Base-by-base conservation (phyloP, 2,888 invertebrate genomes). In the Cheilosia scutellata region DNA sequence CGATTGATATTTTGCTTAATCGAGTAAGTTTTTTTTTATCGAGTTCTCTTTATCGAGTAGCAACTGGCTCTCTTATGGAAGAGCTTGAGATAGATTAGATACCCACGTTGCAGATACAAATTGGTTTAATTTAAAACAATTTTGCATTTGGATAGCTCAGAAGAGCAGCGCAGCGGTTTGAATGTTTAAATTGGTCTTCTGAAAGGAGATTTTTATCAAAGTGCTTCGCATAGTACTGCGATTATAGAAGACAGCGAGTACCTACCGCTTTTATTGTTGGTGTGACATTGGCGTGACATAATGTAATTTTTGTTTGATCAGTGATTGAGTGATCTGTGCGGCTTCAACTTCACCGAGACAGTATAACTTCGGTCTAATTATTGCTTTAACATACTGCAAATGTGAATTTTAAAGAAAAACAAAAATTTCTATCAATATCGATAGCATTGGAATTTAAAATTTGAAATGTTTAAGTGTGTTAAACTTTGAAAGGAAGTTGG, bases 1-100 rank as follows among this genome's bases (percentile, higher is more conserved):
- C 92, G 60, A 92, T 92, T 83, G 92, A 92, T 89, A 91, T 92
- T 66, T 84, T 92, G 57, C 88, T 92, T 76, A 90, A 90, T 77
- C 91, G 91, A 77, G 92, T 92, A 90, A 92, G 92, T 90, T 88
- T 88, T 87, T 16, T 47, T 47, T 27, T 29, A 88, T 65, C n/a
- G 71, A 33, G 13, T 42, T 70, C 72, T 82, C 82, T 68, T 82
- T 49, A 9, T 66, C 55, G 44, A 71, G 49, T 20, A 4, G 42
- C 40, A 40, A 31, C 55, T n/a, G 29, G 20, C 42, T 77, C 70
- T 77, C 68, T 57, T 65, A 9, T 13, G 5, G 57, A 53, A 66
- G 66, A 68, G 49, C 9, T 25, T 20, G 3, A 1, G 11, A 37
- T 37, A 11, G 11, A 37, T 4, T 5, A 37, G 4, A 37, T 33